phyloP scores from a whole-genome alignment of 2,113 vertebrate genomes.

The Aspiorhynchus laticeps region DNA sequence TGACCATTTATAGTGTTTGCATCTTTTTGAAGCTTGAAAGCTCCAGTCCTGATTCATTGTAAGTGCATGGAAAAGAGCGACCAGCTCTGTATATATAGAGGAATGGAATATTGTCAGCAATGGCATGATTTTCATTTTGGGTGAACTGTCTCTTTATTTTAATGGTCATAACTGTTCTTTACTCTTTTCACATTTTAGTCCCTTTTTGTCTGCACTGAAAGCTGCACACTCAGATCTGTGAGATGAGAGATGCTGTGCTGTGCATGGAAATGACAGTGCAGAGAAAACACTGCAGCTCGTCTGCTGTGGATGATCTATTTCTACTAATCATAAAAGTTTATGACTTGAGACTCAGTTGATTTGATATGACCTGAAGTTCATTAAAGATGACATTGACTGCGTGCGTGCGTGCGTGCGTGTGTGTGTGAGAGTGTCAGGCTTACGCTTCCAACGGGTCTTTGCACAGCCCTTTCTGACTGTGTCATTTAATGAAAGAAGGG shows the following conservation, averaged over 20 bases:
- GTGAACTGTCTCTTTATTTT: not conserved
- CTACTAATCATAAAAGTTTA: constrained; percentile 72
- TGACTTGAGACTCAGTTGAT: constrained; percentile 72
- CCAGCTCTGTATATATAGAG: no score
- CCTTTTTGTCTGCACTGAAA: not conserved
- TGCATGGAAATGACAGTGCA: constrained; percentile 66
- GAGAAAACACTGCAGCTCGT: constrained; percentile 49
- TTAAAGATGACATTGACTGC: constrained; percentile 76
- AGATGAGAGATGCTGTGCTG: constrained; percentile 49
- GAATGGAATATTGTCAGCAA: not conserved
- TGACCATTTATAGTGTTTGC: not conserved
- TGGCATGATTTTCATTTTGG: not conserved
- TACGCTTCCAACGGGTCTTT: constrained; percentile 39
- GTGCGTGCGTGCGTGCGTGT: no score
- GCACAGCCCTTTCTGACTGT: constrained; percentile 53
- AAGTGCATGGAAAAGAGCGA: not conserved
- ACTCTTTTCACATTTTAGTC: not conserved
- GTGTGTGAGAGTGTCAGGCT: constrained; percentile 18
- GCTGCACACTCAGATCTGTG: constrained; percentile 30
- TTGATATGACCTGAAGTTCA: constrained; percentile 72
- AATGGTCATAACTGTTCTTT: not conserved
- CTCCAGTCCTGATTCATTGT: not conserved
- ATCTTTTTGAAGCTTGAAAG: not conserved
- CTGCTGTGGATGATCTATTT: constrained; percentile 67
- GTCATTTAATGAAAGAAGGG: constrained; percentile 52